phyloP scores from a whole-genome alignment of 2,888 invertebrate species.

The Elmis aenea region DNA sequence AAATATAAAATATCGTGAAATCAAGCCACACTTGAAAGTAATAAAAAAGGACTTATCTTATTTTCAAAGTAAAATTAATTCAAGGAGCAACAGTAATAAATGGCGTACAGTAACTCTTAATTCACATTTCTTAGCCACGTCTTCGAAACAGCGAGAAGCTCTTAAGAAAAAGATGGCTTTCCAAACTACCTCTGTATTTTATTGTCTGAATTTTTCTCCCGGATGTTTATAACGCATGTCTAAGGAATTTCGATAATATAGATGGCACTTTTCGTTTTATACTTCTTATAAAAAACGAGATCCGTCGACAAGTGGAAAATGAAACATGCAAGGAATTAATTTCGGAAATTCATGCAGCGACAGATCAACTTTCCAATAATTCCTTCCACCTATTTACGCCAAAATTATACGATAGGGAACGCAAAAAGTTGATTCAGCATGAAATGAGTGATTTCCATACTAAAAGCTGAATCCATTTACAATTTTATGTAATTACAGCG shows the following conservation, averaged over 20 bases:
- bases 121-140: constrained; percentile 9
- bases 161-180: constrained; percentile 10
- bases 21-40: too few relatives aligned
- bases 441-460: constrained; percentile 21
- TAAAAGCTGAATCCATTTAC: constrained; percentile 28
- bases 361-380: not conserved
- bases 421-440: constrained; percentile 8
- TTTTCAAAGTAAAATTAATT: constrained; percentile 17
- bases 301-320: too few relatives aligned
- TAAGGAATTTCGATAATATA: too few relatives aligned
- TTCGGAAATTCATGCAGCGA: too few relatives aligned
- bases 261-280: too few relatives aligned
- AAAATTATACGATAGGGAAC: not conserved
- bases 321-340: too few relatives aligned
- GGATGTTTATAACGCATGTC: too few relatives aligned
- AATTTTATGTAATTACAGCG: constrained; percentile 32
- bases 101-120: constrained; percentile 12
- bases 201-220: constrained; percentile 7
- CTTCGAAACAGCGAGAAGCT: constrained; percentile 12
- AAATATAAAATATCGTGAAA: too few relatives aligned
- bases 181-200: constrained; percentile 13
- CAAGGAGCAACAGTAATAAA: constrained; percentile 9
- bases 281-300: too few relatives aligned
- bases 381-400: not conserved
- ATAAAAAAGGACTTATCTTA: too few relatives aligned